phyloP scores from a whole-genome alignment of 2,113 vertebrate species.

The Ophiodon elongatus region DNA sequence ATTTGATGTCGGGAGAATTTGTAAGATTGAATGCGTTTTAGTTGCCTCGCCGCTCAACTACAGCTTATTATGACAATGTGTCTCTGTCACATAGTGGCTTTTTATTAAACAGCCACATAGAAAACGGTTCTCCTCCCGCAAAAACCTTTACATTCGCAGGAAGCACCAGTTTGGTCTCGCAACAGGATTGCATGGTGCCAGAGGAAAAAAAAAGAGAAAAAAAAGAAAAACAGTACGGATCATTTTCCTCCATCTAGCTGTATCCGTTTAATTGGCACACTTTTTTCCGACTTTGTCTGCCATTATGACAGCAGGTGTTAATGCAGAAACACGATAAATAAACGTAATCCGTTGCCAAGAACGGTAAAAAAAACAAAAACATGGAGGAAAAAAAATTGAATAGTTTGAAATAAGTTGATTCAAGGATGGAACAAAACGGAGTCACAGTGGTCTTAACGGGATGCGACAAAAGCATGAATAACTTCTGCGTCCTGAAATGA shows the following conservation, averaged over 20 bases:
- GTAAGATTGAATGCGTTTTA: neutral
- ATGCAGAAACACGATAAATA: neutral
- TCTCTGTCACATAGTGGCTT: neutral
- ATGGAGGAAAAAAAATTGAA: neutral
- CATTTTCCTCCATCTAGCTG: neutral
- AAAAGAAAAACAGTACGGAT: neutral
- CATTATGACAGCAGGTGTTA: neutral
- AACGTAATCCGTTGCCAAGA: neutral
- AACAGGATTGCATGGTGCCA: neutral
- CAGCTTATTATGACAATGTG: neutral
- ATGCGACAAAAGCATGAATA: conserved; percentile 38
- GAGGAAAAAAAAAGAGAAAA: neutral
- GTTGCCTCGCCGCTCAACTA: neutral
- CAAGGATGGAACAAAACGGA: conserved; percentile 17
- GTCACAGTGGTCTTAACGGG: conserved; percentile 8
- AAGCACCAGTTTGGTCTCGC: neutral
- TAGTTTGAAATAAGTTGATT: neutral
- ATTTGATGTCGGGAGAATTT: neutral
- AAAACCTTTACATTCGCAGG: neutral
- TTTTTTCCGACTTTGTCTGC: neutral
- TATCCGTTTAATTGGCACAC: neutral
- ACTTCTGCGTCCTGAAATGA: conserved; percentile 22
- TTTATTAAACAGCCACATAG: neutral
- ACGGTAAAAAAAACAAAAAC: neutral
- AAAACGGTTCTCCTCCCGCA: neutral